Conservation (phyloP, 2,113 vertebrate species). For the Poecile atricapillus region DNA sequence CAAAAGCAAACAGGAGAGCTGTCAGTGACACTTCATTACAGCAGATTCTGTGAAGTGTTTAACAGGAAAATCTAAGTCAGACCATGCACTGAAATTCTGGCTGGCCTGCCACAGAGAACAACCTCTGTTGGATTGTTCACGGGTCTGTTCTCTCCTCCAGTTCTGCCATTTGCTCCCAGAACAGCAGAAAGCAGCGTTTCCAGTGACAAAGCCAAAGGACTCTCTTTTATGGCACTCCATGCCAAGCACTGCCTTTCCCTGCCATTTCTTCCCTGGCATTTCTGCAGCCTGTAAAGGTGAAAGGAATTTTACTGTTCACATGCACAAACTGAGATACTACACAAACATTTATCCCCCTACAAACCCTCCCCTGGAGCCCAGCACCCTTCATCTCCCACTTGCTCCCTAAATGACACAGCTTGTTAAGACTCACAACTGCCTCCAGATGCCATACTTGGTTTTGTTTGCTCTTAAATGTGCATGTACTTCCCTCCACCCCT, state of each 20-base stretch:
- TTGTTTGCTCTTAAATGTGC: background rate
- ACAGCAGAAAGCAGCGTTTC: background rate
- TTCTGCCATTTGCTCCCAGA: background rate
- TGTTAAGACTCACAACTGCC: background rate
- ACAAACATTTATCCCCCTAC: background rate
- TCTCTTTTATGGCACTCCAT: background rate
- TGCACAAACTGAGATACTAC: background rate
- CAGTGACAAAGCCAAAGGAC: background rate
- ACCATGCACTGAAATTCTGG: background rate
- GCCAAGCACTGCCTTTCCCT: background rate
- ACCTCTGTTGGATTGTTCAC: background rate
- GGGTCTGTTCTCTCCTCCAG: background rate
- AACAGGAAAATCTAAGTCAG: background rate
- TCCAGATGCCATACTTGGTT: background rate
- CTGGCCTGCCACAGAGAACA: background rate
- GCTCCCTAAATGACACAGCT: too few species aligned
- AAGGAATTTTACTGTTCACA: accelerated
- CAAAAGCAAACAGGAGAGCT: background rate
- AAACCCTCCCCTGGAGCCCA: too few species aligned
- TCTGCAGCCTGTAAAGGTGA: background rate
- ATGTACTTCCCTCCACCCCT: background rate
- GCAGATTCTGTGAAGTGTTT: background rate
- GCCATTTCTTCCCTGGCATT: background rate
- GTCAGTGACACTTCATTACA: background rate
- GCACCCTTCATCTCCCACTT: background rate